phyloP scores from a whole-genome alignment of 2,888 invertebrate species.

The Hydraecia micacea region DNA sequence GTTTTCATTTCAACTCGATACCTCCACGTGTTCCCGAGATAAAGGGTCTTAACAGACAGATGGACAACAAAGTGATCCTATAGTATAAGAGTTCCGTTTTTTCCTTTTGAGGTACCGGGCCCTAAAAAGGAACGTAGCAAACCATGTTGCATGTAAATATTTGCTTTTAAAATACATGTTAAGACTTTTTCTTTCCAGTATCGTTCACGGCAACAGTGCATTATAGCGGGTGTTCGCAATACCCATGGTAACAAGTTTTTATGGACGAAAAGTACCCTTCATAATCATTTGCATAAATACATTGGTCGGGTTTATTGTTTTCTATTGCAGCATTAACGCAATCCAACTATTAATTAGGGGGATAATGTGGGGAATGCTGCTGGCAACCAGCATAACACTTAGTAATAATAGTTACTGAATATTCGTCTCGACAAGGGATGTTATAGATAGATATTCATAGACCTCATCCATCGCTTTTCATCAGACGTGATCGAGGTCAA shows the following conservation, averaged over 20 bases:
- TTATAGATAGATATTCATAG: too few relatives aligned
- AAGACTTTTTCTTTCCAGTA: slow-evolving; percentile 57
- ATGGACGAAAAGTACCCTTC: slow-evolving; percentile 69
- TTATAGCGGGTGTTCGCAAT: slow-evolving; percentile 68
- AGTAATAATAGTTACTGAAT: slow-evolving; percentile 14
- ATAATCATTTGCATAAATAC: slow-evolving; percentile 66
- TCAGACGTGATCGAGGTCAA: too few relatives aligned
- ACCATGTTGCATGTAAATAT: slow-evolving; percentile 29
- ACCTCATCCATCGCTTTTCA: too few relatives aligned
- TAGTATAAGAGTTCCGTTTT: too few relatives aligned
- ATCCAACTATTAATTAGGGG: slow-evolving; percentile 65
- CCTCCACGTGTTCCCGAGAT: too few relatives aligned
- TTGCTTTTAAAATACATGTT: slow-evolving; percentile 12
- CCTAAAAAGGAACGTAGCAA: not conserved
- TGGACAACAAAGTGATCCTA: too few relatives aligned
- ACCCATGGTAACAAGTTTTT: slow-evolving; percentile 64
- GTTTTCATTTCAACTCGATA: too few relatives aligned
- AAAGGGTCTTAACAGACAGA: too few relatives aligned
- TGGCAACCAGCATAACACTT: slow-evolving; percentile 47
- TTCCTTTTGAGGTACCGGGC: too few relatives aligned
- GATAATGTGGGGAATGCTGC: slow-evolving; percentile 62
- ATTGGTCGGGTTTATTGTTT: slow-evolving; percentile 60
- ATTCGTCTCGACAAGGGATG: not conserved
- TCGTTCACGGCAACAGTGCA: slow-evolving; percentile 67
- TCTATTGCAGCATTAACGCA: slow-evolving; percentile 63